Base-by-base conservation (phyloP, 2,888 invertebrate genomes). In the Chironomus tentans region DNA sequence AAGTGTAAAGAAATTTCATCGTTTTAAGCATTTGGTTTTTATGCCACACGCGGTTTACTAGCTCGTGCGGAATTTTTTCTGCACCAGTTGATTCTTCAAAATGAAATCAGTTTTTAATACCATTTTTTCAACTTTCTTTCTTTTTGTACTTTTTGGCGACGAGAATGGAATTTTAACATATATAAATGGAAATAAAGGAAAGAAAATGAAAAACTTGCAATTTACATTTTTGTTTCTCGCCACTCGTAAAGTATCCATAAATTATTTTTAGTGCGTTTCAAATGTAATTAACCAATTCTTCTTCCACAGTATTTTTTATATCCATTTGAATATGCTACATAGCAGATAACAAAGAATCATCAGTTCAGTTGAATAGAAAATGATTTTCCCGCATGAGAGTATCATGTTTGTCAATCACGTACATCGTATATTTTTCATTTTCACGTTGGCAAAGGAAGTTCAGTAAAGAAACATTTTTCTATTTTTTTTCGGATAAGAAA, bases 361-460 rank as follows among this genome's bases (percentile, higher is more conserved):
- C n/a, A 56, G 56, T 56, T 56, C 18, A 18, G 15, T 15, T 56
- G 56, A 56, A 56, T 56, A 56, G 56, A 56, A 56, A 56, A 56
- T 65, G 65, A 24, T 65, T 65, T 65, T 13, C 65, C 21, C 24
- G 65, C 65, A 24, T 65, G 21, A 65, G 18, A 56, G 56, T 18
- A 56, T 15, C 56, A 18, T 56, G 56, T 56, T 68, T 68, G 72
- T 74, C 74, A 74, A 74, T 74, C 74, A 74, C 74, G 74, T 74
- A 68, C 65, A 48, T 38, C 18, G 74, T 62, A 74, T 74, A 74
- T 74, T 74, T 74, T 47, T 74, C 74, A 68, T 74, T 68, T 74
- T 65, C 21, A 65, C 65, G 65, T 65, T 65, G 65, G 13, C 13
- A 22, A 65, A 65, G 22, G 65, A 65, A 65, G 21, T 12, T 22